phyloP scores from a whole-genome alignment of 2,888 invertebrate species.

The Hemithea aestivaria region DNA sequence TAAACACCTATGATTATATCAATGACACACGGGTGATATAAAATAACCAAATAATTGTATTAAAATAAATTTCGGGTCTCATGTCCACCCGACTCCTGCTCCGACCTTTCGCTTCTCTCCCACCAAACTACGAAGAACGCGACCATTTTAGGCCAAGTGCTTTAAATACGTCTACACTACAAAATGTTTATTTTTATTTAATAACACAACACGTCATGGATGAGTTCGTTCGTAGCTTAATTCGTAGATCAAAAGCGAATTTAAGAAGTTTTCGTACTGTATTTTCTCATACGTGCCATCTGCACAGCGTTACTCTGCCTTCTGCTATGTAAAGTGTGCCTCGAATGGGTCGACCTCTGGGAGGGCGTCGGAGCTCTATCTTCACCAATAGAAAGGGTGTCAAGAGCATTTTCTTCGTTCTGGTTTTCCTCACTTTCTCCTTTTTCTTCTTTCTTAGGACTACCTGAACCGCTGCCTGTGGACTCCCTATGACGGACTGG shows the following conservation, averaged over 20 bases:
- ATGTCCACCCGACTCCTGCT: too few relatives aligned
- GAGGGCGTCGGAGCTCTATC: slow-evolving; percentile 57
- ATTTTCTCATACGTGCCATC: slow-evolving; percentile 63
- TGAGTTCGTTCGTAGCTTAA: too few relatives aligned
- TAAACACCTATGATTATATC: too few relatives aligned
- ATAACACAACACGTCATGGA: too few relatives aligned
- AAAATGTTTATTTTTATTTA: too few relatives aligned
- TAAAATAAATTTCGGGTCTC: too few relatives aligned
- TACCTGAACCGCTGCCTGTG: slow-evolving; percentile 50
- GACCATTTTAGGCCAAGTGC: too few relatives aligned
- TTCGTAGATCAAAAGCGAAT: background rate
- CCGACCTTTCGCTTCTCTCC: too few relatives aligned
- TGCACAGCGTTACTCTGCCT: slow-evolving; percentile 66
- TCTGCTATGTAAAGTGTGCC: slow-evolving; percentile 60
- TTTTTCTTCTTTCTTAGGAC: slow-evolving; percentile 46
- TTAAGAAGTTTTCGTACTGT: slow-evolving; percentile 36
- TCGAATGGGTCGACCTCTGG: slow-evolving; percentile 57
- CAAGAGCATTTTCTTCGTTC: slow-evolving; percentile 42
- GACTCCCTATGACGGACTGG: slow-evolving; percentile 78
- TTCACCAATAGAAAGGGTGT: slow-evolving; percentile 43
- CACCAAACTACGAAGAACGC: too few relatives aligned
- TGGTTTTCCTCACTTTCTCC: slow-evolving; percentile 21
- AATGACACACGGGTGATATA: too few relatives aligned
- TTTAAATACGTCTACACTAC: too few relatives aligned
- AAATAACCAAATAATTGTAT: too few relatives aligned